Evolutionary conservation across 2,888 invertebrate genomes (phyloP).

Genomic region (Oithona nana): DNA sequence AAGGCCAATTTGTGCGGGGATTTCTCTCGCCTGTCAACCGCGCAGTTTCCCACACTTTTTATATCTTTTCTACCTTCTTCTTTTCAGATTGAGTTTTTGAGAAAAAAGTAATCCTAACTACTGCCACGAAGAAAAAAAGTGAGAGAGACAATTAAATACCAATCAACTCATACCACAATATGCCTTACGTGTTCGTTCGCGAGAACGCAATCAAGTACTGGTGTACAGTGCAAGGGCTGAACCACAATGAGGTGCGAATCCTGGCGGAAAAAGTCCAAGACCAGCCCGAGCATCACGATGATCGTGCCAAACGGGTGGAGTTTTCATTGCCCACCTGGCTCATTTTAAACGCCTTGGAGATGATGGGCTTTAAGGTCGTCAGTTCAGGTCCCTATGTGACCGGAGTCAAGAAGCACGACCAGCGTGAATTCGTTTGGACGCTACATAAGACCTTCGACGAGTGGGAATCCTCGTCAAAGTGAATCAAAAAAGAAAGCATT

Average conservation of each 20-base stretch:
- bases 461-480: constrained; percentile 16
- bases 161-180: too few relatives aligned
- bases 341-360: constrained; percentile 15
- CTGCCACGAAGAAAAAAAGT: too few relatives aligned
- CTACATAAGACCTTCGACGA: constrained; percentile 17
- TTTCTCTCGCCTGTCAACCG: too few relatives aligned
- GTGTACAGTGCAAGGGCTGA: constrained; percentile 17
- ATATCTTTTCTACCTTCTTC: too few relatives aligned
- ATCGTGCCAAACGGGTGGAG: constrained; percentile 10
- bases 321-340: constrained; percentile 16
- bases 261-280: constrained; percentile 17
- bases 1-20: too few relatives aligned
- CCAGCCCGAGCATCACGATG: constrained; percentile 16
- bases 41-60: too few relatives aligned
- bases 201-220: constrained; percentile 17
- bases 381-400: constrained; percentile 15
- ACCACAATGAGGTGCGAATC: constrained; percentile 14
- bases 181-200: constrained; percentile 16
- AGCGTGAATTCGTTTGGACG: constrained; percentile 17
- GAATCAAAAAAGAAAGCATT: neutral
- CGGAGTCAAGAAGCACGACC: constrained; percentile 13
- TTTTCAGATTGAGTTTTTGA: too few relatives aligned
- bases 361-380: constrained; percentile 17
- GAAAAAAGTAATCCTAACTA: too few relatives aligned
- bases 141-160: too few relatives aligned